Conservation (phyloP, 2,888 invertebrate genomes). For the Entomobrya multifasciata region DNA sequence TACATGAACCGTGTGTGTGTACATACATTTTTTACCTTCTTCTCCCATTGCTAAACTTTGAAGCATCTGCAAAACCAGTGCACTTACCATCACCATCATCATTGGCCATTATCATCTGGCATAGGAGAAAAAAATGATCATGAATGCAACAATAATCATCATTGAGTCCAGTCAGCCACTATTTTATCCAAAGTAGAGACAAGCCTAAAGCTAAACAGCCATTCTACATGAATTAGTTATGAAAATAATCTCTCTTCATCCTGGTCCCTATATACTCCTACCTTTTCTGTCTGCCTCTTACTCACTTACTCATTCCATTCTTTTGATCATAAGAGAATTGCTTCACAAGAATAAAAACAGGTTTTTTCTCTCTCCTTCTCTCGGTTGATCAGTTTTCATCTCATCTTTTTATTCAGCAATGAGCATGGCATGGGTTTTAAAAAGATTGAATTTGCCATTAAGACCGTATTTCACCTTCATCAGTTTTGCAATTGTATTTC, state of each 20-base stretch:
- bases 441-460: conserved; percentile 3
- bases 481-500: conserved; percentile 57
- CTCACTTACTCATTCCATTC: conserved; percentile 22
- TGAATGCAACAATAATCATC: conserved; percentile 48
- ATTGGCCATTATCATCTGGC: conserved; percentile 12
- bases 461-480: conserved; percentile 35
- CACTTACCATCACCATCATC: conserved; percentile 25
- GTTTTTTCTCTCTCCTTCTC: conserved; percentile 25
- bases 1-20: too few relatives aligned
- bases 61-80: conserved; percentile 56
- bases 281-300: not conserved
- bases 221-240: conserved; percentile 43
- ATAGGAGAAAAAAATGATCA: conserved; percentile 1
- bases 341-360: conserved; percentile 52
- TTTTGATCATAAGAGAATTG: conserved; percentile 21
- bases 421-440: not conserved
- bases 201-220: not conserved
- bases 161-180: conserved; percentile 30
- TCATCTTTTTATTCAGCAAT: conserved; percentile 26
- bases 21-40: too few relatives aligned
- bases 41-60: too few relatives aligned
- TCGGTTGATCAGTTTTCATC: not conserved
- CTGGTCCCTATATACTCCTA: not conserved
- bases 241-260: conserved; percentile 37
- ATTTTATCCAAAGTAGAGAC: conserved; percentile 13